Evolutionary conservation across 2,113 vertebrate species (phyloP).

Genomic region (Climacteris rufus): DNA sequence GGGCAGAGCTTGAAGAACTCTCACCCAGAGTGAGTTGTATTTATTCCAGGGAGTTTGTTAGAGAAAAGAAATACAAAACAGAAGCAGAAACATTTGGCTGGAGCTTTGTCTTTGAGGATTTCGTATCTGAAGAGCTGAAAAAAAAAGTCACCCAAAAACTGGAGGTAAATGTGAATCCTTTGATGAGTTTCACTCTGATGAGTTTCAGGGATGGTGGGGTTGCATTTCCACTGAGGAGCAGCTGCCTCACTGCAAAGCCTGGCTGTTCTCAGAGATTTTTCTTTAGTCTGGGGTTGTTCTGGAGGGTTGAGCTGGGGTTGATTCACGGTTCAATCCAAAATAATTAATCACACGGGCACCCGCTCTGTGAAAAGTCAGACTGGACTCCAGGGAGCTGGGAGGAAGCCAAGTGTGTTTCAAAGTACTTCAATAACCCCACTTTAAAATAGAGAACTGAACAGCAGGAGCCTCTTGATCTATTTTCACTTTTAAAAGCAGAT

Average conservation of each 20-base stretch:
- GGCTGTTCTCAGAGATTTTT: neutral
- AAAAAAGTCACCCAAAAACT: slow-evolving; percentile 85
- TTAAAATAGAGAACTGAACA: neutral
- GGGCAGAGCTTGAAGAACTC: neutral
- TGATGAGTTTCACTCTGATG: neutral
- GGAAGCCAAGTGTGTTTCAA: neutral
- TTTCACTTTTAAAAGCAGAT: neutral
- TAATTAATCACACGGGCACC: too few relatives aligned
- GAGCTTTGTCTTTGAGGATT: slow-evolving; percentile 98
- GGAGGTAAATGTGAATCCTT: slow-evolving; percentile 76
- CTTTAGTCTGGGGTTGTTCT: neutral
- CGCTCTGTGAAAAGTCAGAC: too few relatives aligned
- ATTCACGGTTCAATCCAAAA: too few relatives aligned
- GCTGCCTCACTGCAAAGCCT: neutral
- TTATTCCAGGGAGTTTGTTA: slow-evolving; percentile 85
- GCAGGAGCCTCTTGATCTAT: neutral
- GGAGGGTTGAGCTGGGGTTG: neutral
- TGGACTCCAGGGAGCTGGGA: neutral
- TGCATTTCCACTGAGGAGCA: neutral
- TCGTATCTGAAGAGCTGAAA: slow-evolving; percentile 85
- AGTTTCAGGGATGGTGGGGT: neutral
- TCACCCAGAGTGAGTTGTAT: neutral
- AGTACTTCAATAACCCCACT: neutral
- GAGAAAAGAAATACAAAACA: slow-evolving; percentile 85
- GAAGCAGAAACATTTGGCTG: slow-evolving; percentile 92